Conservation (phyloP, 2,888 invertebrate species). For the Phragmatobia fuliginosa region DNA sequence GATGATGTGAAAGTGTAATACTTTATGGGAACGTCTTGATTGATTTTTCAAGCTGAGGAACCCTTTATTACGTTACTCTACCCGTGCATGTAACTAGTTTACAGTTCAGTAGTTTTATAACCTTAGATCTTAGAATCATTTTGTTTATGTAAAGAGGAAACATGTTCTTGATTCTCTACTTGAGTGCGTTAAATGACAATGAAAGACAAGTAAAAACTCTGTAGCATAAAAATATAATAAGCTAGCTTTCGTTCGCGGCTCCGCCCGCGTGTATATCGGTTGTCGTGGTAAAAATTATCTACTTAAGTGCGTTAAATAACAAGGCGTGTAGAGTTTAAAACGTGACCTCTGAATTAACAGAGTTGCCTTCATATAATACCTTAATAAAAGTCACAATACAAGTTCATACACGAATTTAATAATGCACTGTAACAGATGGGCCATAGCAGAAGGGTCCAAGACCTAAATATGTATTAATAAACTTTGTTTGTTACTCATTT, state of each 20-base stretch:
- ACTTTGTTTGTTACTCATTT: background rate
- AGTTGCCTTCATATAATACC: background rate
- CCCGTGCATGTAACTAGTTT: background rate
- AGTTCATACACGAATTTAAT: background rate
- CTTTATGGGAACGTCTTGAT: background rate
- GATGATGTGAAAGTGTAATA: no score
- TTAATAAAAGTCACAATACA: background rate
- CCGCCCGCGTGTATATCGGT: no score
- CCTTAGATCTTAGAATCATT: background rate
- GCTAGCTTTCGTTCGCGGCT: no score
- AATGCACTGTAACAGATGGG: background rate
- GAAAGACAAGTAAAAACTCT: no score
- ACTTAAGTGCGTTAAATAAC: no score
- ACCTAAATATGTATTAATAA: background rate
- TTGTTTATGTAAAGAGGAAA: no score
- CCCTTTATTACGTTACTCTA: background rate
- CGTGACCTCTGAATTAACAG: background rate
- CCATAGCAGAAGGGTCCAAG: no score
- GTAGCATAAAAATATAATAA: no score
- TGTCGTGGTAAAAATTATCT: no score
- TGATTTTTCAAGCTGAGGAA: background rate
- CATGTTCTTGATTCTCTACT: no score
- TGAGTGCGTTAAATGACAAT: no score
- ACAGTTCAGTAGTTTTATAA: background rate
- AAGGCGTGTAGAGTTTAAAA: no score